These are phyloP conservation scores for Spisula subtruncata DNA, from an alignment of 2,888 invertebrate species.

Conservation along the genomic window DNA sequence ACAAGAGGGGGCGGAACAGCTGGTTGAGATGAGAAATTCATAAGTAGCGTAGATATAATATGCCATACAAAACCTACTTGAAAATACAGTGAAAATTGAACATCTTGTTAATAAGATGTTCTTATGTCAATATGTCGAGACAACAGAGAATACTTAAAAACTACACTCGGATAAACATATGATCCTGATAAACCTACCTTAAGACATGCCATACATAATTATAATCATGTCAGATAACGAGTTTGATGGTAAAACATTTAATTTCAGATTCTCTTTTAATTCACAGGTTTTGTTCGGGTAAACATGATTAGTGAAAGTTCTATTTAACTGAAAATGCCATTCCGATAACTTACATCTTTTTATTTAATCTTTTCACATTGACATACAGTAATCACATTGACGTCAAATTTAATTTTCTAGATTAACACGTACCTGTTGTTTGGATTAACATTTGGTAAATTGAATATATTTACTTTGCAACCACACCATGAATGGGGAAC, in stretches of 20 bases:
- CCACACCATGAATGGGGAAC: neutral
- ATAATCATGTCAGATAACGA: conserved; percentile 60
- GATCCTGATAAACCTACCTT: conserved; percentile 33
- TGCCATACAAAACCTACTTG: conserved; percentile 26
- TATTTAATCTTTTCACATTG: conserved; percentile 17
- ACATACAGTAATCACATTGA: neutral
- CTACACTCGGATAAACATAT: conserved; percentile 44
- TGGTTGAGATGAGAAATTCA: conserved; percentile 31
- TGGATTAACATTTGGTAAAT: conserved; percentile 6
- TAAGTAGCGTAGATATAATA: conserved; percentile 23
- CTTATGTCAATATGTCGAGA: conserved; percentile 46
- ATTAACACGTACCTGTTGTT: conserved; percentile 22
- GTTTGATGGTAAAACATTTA: conserved; percentile 47
- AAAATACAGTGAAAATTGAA: conserved; percentile 30
- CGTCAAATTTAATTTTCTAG: conserved; percentile 3
- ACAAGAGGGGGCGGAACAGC: conserved; percentile 33
- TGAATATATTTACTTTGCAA: conserved; percentile 25
- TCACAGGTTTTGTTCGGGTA: conserved; percentile 43
- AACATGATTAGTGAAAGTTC: conserved; percentile 51
- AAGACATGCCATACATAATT: conserved; percentile 61
- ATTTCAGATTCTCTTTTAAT: conserved; percentile 34
- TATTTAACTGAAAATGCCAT: conserved; percentile 8
- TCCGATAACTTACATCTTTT: neutral
- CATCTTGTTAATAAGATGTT: conserved; percentile 25
- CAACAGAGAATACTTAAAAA: conserved; percentile 34